These are phyloP conservation scores for Microplitis manilae DNA, from an alignment of 2,888 invertebrate species.

Conservation along the genomic window DNA sequence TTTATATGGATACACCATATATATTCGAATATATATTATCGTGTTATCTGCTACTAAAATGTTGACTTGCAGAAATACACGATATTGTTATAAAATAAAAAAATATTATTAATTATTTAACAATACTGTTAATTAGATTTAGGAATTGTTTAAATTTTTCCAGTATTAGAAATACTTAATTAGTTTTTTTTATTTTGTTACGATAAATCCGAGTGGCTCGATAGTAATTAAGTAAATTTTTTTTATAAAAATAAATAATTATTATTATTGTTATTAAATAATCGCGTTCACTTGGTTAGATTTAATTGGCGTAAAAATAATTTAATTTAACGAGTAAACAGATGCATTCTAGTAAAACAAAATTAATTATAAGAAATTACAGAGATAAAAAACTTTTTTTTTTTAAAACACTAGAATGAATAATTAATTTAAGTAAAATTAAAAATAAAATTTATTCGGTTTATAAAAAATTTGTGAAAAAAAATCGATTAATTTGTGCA, in stretches of 20 bases:
- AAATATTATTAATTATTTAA: too few species aligned
- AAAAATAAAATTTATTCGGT: too few species aligned
- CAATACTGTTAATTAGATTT: neutral
- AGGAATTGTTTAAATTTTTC: neutral
- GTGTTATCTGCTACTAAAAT: neutral
- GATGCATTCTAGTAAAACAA: neutral
- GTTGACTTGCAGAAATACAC: neutral
- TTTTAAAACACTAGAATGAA: too few species aligned
- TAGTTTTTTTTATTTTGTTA: neutral
- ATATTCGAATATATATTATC: neutral
- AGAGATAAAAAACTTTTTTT: too few species aligned
- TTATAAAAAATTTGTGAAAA: too few species aligned
- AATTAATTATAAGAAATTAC: neutral
- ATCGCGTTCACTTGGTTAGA: neutral
- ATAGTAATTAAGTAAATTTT: neutral
- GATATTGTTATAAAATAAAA: too few species aligned
- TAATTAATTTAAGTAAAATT: too few species aligned
- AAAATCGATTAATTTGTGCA: too few species aligned
- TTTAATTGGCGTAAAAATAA: neutral
- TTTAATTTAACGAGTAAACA: neutral
- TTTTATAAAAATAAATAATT: neutral
- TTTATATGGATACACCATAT: neutral
- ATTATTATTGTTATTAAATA: neutral
- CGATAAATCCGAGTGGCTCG: neutral
- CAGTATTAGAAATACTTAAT: neutral